Evolutionary conservation across 1,140 invertebrate genomes (phyloP), one percentile per base, ranked within the genome.

Genomic region (Bombyx mandarina): DNA sequence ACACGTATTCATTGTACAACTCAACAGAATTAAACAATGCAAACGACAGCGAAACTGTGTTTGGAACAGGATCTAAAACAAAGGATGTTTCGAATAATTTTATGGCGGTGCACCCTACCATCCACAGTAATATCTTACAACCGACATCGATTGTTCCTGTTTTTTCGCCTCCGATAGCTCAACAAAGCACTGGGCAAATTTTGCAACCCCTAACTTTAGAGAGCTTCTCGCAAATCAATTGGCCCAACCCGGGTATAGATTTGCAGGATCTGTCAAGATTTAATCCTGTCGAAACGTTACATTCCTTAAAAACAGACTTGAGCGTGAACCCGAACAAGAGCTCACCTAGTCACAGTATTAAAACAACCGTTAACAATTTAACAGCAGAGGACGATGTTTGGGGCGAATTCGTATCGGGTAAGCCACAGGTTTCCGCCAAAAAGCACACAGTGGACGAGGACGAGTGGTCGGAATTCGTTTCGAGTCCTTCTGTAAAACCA

Each of bases 391-490:
- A 90, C 53, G 90, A 90, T 56, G 89, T 89, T 55, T 91, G 90
- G 90, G 90, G 90, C 4, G 90, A 91, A 42, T 91, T 90, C 75
- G 89, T 90, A 4, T 90, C 89, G 0, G 90, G 88, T 61, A 88
- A 84, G 49, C 22, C 69, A n/a, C 42, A 65, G 7, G 61, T 69
- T 26, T 79, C 75, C 89, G 76, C 77, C 64, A 62, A 57, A 43
- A 67, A 9, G 57, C 8, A 62, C 1, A 72, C 78, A 54, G 68
- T 56, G 1, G 89, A 90, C 54, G 91, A 91, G 45, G 91, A 91
- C 58, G 91, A 91, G 65, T 91, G 91, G 91, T 90, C 89, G 12
- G 90, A 91, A 57, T 92, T 92, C 69, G 89, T 91, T n/a, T 91
- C 90, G 42, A 90, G 90, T 69, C 84, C 88, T 7, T 79, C 65